Conservation (phyloP, 2,888 invertebrate species). For the Tethea ocularis region DNA sequence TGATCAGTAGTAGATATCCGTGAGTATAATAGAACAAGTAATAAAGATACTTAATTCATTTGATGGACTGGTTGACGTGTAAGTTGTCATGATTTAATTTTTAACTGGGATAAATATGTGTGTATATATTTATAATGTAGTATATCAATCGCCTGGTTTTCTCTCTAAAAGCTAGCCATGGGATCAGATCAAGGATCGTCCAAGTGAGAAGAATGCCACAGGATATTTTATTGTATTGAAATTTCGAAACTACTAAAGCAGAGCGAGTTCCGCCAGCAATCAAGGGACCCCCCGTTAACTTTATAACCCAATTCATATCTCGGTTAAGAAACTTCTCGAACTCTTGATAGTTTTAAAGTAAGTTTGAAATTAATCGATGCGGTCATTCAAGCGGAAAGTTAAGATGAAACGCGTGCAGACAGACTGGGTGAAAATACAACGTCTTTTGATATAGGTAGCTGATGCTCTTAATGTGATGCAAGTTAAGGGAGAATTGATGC, state of each 20-base stretch:
- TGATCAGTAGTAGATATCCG: neutral
- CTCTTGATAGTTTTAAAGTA: slow-evolving; percentile 51
- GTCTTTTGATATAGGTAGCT: neutral
- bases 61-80: no score
- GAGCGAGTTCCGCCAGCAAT: neutral
- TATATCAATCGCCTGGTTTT: neutral
- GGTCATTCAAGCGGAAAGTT: slow-evolving; percentile 49
- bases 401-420: slow-evolving; percentile 25
- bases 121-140: no score
- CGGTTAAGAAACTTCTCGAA: slow-evolving; percentile 35
- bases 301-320: slow-evolving; percentile 44
- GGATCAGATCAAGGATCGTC: neutral
- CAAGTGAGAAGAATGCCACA: neutral
- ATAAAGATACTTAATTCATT: no score
- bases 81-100: no score
- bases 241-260: neutral
- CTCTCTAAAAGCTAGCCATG: neutral
- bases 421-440: neutral
- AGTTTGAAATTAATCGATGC: slow-evolving; percentile 58
- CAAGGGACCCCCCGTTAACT: slow-evolving; percentile 21
- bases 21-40: no score
- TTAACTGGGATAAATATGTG: no score
- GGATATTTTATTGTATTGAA: neutral
- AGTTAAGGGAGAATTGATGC: neutral
- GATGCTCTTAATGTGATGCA: neutral